phyloP scores from a whole-genome alignment of 2,797 vertebrate genomes.

The Scarus forsteni region DNA sequence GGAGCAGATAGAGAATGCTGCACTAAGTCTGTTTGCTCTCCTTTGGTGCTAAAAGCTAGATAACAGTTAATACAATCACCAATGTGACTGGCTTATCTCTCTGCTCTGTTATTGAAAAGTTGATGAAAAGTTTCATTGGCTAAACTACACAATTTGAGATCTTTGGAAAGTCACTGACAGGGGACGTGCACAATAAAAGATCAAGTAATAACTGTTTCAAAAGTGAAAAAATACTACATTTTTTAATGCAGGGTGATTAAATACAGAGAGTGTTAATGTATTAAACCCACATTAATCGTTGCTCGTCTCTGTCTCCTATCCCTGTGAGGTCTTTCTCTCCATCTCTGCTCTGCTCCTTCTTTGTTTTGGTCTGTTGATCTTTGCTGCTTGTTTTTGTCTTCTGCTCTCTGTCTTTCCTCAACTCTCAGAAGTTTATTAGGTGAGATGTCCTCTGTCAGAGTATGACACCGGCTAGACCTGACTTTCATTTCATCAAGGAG shows the following conservation, averaged over 20 bases:
- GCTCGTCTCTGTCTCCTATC: slow-evolving; percentile 14
- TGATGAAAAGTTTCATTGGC: slow-evolving; percentile 54
- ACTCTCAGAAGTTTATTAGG: slow-evolving; percentile 65
- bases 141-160: slow-evolving; percentile 24
- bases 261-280: slow-evolving; percentile 9
- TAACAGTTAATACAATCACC: slow-evolving; percentile 69
- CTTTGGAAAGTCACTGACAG: slow-evolving; percentile 12
- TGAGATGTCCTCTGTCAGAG: slow-evolving; percentile 55
- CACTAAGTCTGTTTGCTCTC: slow-evolving; percentile 75
- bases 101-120: slow-evolving; percentile 67
- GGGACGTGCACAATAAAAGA: slow-evolving; percentile 1
- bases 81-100: slow-evolving; percentile 61
- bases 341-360: slow-evolving; percentile 27
- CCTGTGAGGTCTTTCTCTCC: slow-evolving; percentile 15
- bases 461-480: slow-evolving; percentile 7
- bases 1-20: slow-evolving; percentile 64
- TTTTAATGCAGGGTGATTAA: neutral
- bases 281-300: slow-evolving; percentile 13
- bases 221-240: neutral
- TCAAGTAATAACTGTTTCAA: neutral
- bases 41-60: slow-evolving; percentile 65
- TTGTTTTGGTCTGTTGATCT: slow-evolving; percentile 35
- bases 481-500: slow-evolving; percentile 59
- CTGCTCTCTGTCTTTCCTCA: slow-evolving; percentile 28
- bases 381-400: slow-evolving; percentile 1